phyloP scores from a whole-genome alignment of 2,113 vertebrate genomes.

The Rutilus rutilus region DNA sequence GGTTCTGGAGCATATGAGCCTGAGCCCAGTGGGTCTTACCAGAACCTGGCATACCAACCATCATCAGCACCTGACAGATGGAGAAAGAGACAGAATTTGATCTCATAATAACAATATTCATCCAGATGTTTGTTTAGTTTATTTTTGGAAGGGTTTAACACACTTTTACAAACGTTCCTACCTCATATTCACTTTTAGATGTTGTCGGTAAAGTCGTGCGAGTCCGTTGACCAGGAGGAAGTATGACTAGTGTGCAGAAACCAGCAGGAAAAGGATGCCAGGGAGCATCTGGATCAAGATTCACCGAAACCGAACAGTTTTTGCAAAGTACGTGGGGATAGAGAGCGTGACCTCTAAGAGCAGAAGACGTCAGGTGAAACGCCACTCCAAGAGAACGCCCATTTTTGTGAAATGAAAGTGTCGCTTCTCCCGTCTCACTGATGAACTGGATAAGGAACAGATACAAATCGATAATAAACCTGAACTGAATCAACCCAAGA shows the following conservation, averaged over 20 bases:
- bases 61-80: conserved; percentile 80
- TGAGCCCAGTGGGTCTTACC: conserved; percentile 88
- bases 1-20: conserved; percentile 77
- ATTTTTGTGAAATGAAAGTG: conserved; percentile 86
- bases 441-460: conserved; percentile 67
- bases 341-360: conserved; percentile 72
- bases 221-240: conserved; percentile 71
- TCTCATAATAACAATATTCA: background rate
- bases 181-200: conserved; percentile 81
- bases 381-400: conserved; percentile 81
- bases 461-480: background rate
- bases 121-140: background rate
- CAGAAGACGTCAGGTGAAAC: conserved; percentile 72
- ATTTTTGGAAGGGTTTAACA: background rate
- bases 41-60: conserved; percentile 88
- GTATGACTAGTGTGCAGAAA: conserved; percentile 72
- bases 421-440: conserved; percentile 68
- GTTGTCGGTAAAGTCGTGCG: conserved; percentile 66
- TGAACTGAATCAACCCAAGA: background rate
- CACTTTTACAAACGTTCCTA: conserved; percentile 50
- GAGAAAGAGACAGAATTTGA: background rate
- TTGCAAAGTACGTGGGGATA: conserved; percentile 86
- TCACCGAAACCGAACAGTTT: conserved; percentile 79
- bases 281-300: conserved; percentile 78
- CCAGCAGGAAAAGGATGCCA: conserved; percentile 78